phyloP scores from a whole-genome alignment of 2,113 vertebrate genomes.

The Vanacampus margaritifer region DNA sequence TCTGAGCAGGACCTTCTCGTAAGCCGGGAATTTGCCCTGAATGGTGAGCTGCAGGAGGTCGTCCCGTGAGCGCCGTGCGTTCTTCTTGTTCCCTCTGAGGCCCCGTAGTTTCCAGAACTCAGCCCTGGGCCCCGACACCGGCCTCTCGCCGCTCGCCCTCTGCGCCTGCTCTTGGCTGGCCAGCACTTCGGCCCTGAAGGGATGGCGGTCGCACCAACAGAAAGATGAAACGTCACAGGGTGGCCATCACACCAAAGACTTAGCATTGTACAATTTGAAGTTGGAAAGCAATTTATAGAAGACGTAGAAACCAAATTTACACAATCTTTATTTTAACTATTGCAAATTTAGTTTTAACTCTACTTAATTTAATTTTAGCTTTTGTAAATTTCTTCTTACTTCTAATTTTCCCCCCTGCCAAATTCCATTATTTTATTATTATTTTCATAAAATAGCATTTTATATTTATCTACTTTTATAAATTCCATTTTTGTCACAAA shows the following conservation, averaged over 20 bases:
- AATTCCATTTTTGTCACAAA: too few species aligned
- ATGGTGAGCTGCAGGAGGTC: constrained; percentile 89
- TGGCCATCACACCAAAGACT: background rate
- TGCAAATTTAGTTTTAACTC: too few species aligned
- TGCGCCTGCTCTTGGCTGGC: constrained; percentile 80
- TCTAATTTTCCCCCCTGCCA: too few species aligned
- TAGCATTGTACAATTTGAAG: too few species aligned
- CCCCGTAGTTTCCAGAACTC: constrained; percentile 98
- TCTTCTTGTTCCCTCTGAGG: constrained; percentile 87
- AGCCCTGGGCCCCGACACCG: constrained; percentile 73
- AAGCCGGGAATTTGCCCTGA: constrained; percentile 90
- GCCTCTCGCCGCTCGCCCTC: constrained; percentile 58
- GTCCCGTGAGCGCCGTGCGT: constrained; percentile 77
- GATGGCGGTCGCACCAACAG: background rate
- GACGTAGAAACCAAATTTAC: too few species aligned
- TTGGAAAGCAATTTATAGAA: too few species aligned
- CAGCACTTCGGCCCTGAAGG: constrained; percentile 84
- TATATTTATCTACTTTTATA: too few species aligned
- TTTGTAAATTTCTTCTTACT: too few species aligned
- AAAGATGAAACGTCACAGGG: background rate
- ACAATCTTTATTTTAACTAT: too few species aligned
- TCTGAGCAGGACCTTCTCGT: constrained; percentile 86
- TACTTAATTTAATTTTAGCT: too few species aligned
- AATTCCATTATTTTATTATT: too few species aligned
- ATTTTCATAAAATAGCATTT: too few species aligned